Evolutionary conservation across 2,888 invertebrate genomes (phyloP), one percentile per base, ranked within the genome.

Genomic region (Sympetrum striolatum): DNA sequence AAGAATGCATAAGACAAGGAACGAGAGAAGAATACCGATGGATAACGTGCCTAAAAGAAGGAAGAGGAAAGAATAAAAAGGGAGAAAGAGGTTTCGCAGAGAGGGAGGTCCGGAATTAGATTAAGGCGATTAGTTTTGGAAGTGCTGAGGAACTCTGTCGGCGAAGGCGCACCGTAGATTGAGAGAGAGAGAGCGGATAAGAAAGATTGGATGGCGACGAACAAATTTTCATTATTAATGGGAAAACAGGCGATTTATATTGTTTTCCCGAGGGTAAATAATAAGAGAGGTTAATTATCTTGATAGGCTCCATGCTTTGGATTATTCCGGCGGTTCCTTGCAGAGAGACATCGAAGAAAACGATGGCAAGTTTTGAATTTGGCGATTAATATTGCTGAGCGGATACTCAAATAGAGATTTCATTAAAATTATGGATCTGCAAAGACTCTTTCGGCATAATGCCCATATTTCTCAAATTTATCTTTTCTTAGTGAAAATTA

Each of bases 121-220:
- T 86, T 86, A 86, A 86, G 86, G 86, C 86, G 86, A 86, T 86
- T 86, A 86, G 86, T 86, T 86, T 60, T 86, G 86, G 86, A 86
- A 86, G 64, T 86, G 73, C 73, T 73, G 73, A 73, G 73, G 12
- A 73, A 44, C 37, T 80, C 80, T 44, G 80, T 44, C 22, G 39
- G 37, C n/a, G 86, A 60, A 60, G 86, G 64, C 31, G 58, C 58
- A 53, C 58, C 53, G 15, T 37, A 86, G 86, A 37, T 60, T 60
- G 37, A 37, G 86, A 22, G 25, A 4, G 58, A 35, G 58, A 4
- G 22, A 58, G 18, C 4, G 82, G 86, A 86, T 86, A 64, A 86
- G 86, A 86, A 86, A 86, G 60, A 86, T 86, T 86, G 60, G 58
- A 37, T 12, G n/a, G 60, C 60, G 86, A 86, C 60, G 86, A 60